Conservation (phyloP, 2,797 vertebrate genomes). For the Peromyscus attwateri region DNA sequence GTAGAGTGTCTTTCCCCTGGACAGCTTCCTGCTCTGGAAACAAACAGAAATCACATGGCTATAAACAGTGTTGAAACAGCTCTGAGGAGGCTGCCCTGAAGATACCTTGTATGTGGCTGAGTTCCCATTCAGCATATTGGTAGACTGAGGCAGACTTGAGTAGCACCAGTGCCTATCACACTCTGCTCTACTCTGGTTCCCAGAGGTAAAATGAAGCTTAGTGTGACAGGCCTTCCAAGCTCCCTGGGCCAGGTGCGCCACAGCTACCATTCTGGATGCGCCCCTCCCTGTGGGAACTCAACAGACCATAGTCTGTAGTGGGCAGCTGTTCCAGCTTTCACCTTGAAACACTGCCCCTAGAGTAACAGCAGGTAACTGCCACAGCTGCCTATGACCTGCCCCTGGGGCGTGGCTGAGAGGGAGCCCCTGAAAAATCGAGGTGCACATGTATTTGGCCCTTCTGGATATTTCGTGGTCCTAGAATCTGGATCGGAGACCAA, state of each 20-base stretch:
- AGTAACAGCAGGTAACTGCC: too few relatives aligned
- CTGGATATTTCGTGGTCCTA: too few relatives aligned
- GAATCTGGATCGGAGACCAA: too few relatives aligned
- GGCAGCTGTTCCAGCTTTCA: too few relatives aligned
- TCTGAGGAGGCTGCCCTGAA: background rate
- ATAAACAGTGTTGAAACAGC: background rate
- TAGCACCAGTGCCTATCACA: background rate
- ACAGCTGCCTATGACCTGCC: too few relatives aligned
- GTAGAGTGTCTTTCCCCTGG: background rate
- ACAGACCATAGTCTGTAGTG: background rate
- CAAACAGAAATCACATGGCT: background rate
- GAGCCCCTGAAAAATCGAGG: too few relatives aligned
- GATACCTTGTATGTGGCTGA: background rate
- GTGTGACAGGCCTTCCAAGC: background rate
- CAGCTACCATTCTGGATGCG: accelerated
- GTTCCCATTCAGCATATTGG: background rate
- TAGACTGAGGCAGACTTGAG: background rate
- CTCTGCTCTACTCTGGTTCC: background rate
- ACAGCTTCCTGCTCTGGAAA: background rate
- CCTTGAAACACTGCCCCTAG: too few relatives aligned
- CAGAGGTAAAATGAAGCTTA: background rate
- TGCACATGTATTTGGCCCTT: too few relatives aligned
- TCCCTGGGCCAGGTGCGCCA: accelerated
- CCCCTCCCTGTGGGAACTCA: background rate
- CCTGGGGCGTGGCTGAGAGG: too few relatives aligned